Evolutionary conservation across 2,113 vertebrate species (phyloP), one percentile per base, ranked within the genome.

Genomic region (Boulengeromyrus knoepffleri): DNA sequence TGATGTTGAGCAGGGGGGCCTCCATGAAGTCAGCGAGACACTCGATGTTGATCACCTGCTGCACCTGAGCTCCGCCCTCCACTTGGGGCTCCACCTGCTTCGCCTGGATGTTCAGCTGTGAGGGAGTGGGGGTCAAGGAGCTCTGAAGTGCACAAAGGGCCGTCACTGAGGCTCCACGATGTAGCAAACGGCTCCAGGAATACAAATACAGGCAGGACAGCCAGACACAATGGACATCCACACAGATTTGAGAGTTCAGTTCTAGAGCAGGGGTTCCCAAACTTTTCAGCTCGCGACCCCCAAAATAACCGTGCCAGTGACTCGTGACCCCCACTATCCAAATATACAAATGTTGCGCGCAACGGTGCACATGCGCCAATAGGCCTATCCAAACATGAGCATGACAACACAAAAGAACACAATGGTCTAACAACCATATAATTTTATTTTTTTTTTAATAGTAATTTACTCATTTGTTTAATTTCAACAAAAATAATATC

Each of bases 41-140:
- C 94, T 99, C 98, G 0, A 99, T 98, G 93, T 99, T 99, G 91
- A 99, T 95, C 85, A 98, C 97, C 93, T 99, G 98, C 92, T 99
- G 97, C 88, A 98, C 97, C 94, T 99, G 97, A 0, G 97, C 98
- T 1, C 98, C 98, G 0, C 97, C 98, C 46, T 98, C 97, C 70
- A 99, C 97, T 86, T 98, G 94, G 0, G 97, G 97, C 0, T 97
- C 97, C 53, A 97, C 97, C 1, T 95, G 95, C 93, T 98, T 98
- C 31, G 96, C 96, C 95, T 98, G 97, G 88, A 98, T 95, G 0
- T 97, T 97, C 89, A 98, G 96, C 96, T 97, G 97, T 98, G 94
- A 49, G 3, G 5, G 21, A 47, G 0, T 13, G 94, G 12, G 53
- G 4, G 89, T 96, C 92, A 97, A 96, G 96, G 95, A 93, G 2